Evolutionary conservation across 2,113 vertebrate genomes (phyloP).

Genomic region (Myotis yumanensis): DNA sequence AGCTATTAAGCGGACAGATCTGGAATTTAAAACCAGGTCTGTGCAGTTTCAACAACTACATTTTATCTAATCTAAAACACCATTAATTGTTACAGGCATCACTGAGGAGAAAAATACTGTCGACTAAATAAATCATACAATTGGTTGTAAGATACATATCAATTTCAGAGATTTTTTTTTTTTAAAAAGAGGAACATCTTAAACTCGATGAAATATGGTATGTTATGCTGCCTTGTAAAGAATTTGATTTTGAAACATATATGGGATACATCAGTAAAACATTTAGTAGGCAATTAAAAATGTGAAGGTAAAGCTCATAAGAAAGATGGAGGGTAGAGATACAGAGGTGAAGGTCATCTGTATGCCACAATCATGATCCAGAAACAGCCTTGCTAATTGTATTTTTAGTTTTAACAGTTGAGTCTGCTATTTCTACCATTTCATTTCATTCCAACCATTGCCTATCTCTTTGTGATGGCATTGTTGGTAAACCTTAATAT

Average conservation of each 20-base stretch:
- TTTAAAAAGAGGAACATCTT: background rate
- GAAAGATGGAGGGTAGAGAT: background rate
- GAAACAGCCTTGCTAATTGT: background rate
- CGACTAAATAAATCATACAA: background rate
- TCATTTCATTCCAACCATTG: background rate
- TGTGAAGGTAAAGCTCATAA: background rate
- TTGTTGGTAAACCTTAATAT: background rate
- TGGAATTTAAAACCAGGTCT: slow-evolving; percentile 30
- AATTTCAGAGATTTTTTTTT: slow-evolving; percentile 25
- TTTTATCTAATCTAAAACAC: slow-evolving; percentile 39
- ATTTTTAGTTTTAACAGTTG: background rate
- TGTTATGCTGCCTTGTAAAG: background rate
- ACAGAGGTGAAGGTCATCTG: background rate
- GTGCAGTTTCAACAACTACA: background rate
- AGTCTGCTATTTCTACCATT: background rate
- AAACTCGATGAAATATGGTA: background rate
- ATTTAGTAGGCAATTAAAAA: slow-evolving; percentile 14
- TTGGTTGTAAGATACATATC: background rate
- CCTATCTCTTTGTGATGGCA: background rate
- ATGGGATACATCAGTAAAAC: background rate
- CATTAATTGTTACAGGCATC: background rate
- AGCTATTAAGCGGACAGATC: background rate
- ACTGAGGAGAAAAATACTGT: background rate
- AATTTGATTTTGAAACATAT: slow-evolving; percentile 18
- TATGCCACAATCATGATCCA: background rate